phyloP scores from a whole-genome alignment of 1,140 invertebrate species.

The Papilio glaucus region DNA sequence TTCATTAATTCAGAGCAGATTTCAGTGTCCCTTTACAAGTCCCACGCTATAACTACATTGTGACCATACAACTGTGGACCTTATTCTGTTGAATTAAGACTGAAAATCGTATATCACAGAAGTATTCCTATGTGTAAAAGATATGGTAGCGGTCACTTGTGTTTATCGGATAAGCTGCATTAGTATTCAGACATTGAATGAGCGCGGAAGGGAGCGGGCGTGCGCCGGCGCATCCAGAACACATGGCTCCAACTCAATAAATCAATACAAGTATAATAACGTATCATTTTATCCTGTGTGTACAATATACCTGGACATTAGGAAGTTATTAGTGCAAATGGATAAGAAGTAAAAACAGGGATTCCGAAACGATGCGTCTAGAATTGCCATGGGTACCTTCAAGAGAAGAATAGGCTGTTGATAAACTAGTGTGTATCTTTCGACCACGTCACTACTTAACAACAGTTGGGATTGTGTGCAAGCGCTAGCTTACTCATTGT shows the following conservation, averaged over 20 bases:
- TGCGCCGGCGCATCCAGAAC: background rate
- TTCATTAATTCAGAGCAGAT: constrained; percentile 3
- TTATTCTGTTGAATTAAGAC: background rate
- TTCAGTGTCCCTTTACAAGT: background rate
- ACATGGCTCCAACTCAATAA: background rate
- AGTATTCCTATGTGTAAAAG: background rate
- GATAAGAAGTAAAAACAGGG: too few relatives aligned
- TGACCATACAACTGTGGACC: background rate
- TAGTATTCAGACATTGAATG: constrained; percentile 20
- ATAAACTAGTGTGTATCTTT: too few relatives aligned
- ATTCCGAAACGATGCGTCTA: too few relatives aligned
- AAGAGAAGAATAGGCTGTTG: too few relatives aligned
- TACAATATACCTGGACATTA: too few relatives aligned
- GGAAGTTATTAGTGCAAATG: too few relatives aligned
- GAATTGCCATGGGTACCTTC: too few relatives aligned
- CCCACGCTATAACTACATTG: background rate
- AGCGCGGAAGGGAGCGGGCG: constrained; percentile 2
- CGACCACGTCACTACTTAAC: too few relatives aligned
- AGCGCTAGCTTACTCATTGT: too few relatives aligned
- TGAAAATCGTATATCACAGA: background rate
- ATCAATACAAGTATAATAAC: background rate
- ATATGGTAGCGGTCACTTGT: constrained; percentile 19
- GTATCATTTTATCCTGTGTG: too few relatives aligned
- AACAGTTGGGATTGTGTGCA: too few relatives aligned
- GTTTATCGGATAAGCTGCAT: constrained; percentile 6